Conservation (phyloP, 2,888 invertebrate genomes). For the Alviniconcha strummeri region DNA sequence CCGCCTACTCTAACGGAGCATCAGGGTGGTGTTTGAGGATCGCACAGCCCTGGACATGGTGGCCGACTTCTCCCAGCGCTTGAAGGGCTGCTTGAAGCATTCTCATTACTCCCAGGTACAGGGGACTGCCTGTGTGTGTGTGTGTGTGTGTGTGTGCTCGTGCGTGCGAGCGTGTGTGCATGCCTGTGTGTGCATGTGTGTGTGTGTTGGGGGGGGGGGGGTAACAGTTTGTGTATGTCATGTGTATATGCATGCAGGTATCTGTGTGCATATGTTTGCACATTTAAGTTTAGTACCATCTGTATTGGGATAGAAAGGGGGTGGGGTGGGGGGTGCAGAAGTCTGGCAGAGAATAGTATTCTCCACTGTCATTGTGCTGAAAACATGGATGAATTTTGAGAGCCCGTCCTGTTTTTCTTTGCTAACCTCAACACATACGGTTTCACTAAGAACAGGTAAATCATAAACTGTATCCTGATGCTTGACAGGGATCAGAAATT, state of each 20-base stretch:
- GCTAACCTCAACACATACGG: too few species aligned
- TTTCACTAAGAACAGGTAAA: too few species aligned
- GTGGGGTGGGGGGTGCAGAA: too few species aligned
- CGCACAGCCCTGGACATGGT: constrained; percentile 66
- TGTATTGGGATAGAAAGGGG: too few species aligned
- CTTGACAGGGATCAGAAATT: too few species aligned
- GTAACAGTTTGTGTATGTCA: background rate
- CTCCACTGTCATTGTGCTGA: too few species aligned
- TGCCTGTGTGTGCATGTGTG: background rate
- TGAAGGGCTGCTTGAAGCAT: constrained; percentile 48
- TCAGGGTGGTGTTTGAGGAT: constrained; percentile 66
- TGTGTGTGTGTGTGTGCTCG: background rate
- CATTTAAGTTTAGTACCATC: too few species aligned
- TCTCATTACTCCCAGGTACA: constrained; percentile 21
- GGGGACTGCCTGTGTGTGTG: background rate
- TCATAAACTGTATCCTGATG: too few species aligned
- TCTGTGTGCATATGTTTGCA: background rate
- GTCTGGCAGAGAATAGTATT: too few species aligned
- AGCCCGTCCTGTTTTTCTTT: too few species aligned
- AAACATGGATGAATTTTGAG: too few species aligned
- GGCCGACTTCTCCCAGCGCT: constrained; percentile 57
- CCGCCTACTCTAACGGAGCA: constrained; percentile 66
- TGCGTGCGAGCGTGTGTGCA: background rate
- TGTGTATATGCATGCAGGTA: background rate
- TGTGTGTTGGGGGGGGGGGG: background rate